phyloP scores from a whole-genome alignment of 2,797 vertebrate genomes.

The Microhierax caerulescens region DNA sequence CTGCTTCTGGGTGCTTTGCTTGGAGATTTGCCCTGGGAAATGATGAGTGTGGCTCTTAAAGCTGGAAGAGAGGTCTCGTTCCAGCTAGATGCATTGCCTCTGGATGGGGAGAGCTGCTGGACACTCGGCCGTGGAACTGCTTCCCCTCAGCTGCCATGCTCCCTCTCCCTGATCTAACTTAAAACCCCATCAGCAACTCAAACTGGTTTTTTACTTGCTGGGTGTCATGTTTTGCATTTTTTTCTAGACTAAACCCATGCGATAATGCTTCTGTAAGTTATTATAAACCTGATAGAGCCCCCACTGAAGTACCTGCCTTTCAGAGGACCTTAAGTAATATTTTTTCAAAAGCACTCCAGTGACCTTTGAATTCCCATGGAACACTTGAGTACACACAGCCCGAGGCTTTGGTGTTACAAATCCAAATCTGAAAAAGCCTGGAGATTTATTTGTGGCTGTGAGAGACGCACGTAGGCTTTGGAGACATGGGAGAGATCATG shows the following conservation, averaged over 20 bases:
- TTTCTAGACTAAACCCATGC: not conserved
- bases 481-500: not conserved
- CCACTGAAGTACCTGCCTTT: not conserved
- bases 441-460: not conserved
- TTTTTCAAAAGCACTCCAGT: not conserved
- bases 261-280: not conserved
- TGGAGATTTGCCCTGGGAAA: not conserved
- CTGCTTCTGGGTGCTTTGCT: not conserved
- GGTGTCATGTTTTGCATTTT: not conserved
- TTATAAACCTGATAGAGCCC: not conserved
- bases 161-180: not conserved
- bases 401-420: not conserved
- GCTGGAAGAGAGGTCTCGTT: not conserved
- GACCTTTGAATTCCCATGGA: not conserved
- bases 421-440: not conserved
- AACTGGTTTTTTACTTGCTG: not conserved
- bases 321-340: not conserved
- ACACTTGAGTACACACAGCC: accelerated
- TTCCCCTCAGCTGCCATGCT: not conserved
- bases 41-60: not conserved
- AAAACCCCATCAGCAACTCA: not conserved
- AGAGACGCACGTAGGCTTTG: not conserved
- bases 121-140: not conserved
- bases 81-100: not conserved
- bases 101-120: not conserved